Conservation (phyloP, 2,113 vertebrate genomes). For the Triplophysa tibetana region DNA sequence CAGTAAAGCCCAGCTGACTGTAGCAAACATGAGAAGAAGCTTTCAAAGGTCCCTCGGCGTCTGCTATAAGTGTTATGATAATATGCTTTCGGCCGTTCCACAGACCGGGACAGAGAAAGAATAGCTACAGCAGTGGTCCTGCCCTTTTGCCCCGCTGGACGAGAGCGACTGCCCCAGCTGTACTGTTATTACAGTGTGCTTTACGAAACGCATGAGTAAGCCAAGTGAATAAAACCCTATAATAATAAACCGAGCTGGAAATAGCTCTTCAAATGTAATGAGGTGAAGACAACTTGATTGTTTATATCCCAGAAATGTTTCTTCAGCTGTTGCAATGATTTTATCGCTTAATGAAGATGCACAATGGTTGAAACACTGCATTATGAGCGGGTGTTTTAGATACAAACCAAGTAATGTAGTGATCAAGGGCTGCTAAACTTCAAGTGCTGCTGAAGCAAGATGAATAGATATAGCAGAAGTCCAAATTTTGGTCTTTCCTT, state of each 20-base stretch:
- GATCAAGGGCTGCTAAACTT: too few relatives aligned
- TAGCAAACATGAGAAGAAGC: slow-evolving; percentile 15
- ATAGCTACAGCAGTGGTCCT: background rate
- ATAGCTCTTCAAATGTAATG: slow-evolving; percentile 5
- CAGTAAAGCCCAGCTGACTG: background rate
- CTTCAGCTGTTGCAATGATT: background rate
- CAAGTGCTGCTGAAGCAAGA: too few relatives aligned
- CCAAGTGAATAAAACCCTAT: slow-evolving; percentile 3
- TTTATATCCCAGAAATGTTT: too few relatives aligned
- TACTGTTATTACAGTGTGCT: background rate
- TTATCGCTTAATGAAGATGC: background rate
- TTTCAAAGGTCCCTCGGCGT: slow-evolving; percentile 30
- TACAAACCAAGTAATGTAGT: background rate
- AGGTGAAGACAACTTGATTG: background rate
- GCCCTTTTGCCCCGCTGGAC: background rate
- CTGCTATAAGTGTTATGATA: slow-evolving; percentile 25
- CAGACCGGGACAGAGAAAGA: background rate
- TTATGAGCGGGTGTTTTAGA: too few relatives aligned
- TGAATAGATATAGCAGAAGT: too few relatives aligned
- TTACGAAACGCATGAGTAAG: background rate
- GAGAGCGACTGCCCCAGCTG: background rate
- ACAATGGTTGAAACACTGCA: too few relatives aligned
- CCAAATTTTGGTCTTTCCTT: too few relatives aligned
- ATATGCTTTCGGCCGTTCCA: background rate
- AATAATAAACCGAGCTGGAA: background rate